Percentiles rank a stretch among this genome's conserved stretches.
Conservation (phyloP, 2,888 invertebrate genomes). For the Drosophila bunnanda region DNA sequence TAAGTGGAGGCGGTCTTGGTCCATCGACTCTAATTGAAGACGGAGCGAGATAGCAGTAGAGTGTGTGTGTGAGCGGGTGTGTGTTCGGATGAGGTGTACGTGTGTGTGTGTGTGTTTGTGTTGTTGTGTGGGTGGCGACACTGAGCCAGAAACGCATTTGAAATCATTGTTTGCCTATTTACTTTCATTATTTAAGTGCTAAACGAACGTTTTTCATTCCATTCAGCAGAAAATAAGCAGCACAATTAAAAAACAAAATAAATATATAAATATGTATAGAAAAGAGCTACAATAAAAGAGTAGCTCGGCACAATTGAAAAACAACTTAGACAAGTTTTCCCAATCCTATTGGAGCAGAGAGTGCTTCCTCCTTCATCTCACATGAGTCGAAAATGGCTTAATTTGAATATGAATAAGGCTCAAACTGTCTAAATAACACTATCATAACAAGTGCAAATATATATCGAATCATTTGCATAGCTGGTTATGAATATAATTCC, state of each 20-base stretch:
- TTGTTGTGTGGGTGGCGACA: constrained; percentile 38
- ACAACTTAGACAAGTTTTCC: constrained; percentile 30
- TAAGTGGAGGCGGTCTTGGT: constrained; percentile 27
- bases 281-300: constrained; percentile 12
- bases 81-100: neutral
- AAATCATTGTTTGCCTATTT: constrained; percentile 33
- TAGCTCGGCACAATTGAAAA: constrained; percentile 20
- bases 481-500: constrained; percentile 22
- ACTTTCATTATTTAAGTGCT: constrained; percentile 54
- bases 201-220: constrained; percentile 49
- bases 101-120: constrained; percentile 12
- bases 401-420: constrained; percentile 41
- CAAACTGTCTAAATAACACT: constrained; percentile 37
- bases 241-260: constrained; percentile 19
- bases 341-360: neutral
- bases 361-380: constrained; percentile 15
- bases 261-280: neutral
- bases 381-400: constrained; percentile 41
- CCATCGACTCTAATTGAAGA: constrained; percentile 35
- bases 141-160: constrained; percentile 45
- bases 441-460: constrained; percentile 35
- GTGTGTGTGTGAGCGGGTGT: neutral
- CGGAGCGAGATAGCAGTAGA: constrained; percentile 3
- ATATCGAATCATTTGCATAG: constrained; percentile 30
- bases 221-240: constrained; percentile 31